phyloP scores from a whole-genome alignment of 1,140 invertebrate species.

The Rhizoglyphus robini region DNA sequence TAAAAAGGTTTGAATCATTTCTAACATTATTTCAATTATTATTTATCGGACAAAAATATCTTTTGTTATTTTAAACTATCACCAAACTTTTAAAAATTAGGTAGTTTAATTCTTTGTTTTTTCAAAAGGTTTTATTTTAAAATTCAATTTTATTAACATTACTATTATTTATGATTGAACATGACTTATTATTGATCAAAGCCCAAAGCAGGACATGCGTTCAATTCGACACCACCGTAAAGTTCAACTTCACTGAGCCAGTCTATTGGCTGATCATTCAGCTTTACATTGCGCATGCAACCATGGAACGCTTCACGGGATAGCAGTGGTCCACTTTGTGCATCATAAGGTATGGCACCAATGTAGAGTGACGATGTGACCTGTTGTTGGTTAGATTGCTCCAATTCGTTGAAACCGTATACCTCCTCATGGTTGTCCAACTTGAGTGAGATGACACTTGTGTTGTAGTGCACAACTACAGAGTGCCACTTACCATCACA shows the following conservation, averaged over 20 bases:
- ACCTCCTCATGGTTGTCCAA: conserved; percentile 49
- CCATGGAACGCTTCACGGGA: conserved; percentile 70
- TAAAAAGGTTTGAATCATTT: too few relatives aligned
- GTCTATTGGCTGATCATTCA: conserved; percentile 49
- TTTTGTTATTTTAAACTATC: too few relatives aligned
- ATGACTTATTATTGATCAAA: too few relatives aligned
- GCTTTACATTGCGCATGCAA: conserved; percentile 68
- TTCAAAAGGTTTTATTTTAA: too few relatives aligned
- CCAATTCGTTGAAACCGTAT: conserved; percentile 31
- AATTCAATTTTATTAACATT: too few relatives aligned
- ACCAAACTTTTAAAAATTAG: too few relatives aligned
- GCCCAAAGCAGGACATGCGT: conserved; percentile 59
- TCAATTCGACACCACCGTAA: conserved; percentile 60
- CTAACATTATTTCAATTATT: too few relatives aligned
- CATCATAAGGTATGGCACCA: conserved; percentile 60
- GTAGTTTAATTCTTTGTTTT: too few relatives aligned
- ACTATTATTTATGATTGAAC: too few relatives aligned
- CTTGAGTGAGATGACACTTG: conserved; percentile 48
- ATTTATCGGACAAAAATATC: too few relatives aligned
- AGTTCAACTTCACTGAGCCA: conserved; percentile 69
- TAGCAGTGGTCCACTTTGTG: conserved; percentile 47
- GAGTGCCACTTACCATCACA: conserved; percentile 80
- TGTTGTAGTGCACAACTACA: conserved; percentile 50
- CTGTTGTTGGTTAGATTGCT: too few relatives aligned
- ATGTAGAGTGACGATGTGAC: conserved; percentile 65